Percentiles rank a stretch among this genome's conserved stretches.
Conservation (phyloP, 2,797 vertebrate genomes). For the Melanotaenia boesemani region DNA sequence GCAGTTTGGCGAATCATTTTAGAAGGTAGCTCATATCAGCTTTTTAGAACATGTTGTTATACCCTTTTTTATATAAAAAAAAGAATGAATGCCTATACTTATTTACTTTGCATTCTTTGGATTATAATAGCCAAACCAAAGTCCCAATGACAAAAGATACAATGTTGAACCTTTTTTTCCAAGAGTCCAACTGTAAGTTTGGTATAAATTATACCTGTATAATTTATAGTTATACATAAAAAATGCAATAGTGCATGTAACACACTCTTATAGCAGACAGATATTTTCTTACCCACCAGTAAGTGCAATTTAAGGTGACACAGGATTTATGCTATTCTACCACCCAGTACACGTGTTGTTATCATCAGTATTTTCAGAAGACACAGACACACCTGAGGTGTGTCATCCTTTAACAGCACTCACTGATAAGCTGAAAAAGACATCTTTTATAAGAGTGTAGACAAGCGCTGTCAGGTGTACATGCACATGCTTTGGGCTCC, state of each 20-base stretch:
- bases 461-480: constrained; percentile 71
- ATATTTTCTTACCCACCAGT: constrained; percentile 51
- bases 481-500: constrained; percentile 60
- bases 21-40: constrained; percentile 30
- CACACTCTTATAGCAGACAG: constrained; percentile 62
- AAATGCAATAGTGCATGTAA: constrained; percentile 62
- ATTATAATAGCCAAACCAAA: constrained; percentile 44
- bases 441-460: constrained; percentile 64
- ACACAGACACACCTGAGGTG: constrained; percentile 19
- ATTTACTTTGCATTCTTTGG: background rate
- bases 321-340: constrained; percentile 21
- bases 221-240: constrained; percentile 79
- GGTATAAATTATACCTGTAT: constrained; percentile 80
- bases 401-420: constrained; percentile 63
- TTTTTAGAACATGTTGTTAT: constrained; percentile 18
- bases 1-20: constrained; percentile 5
- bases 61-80: background rate
- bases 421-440: constrained; percentile 66
- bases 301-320: constrained; percentile 60
- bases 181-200: constrained; percentile 66
- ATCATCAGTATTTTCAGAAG: constrained; percentile 42
- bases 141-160: constrained; percentile 65
- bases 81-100: background rate
- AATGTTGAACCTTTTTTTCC: constrained; percentile 70
- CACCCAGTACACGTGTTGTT: constrained; percentile 30